Conservation (phyloP, 2,888 invertebrate genomes). For the Tetragnatha montana region DNA sequence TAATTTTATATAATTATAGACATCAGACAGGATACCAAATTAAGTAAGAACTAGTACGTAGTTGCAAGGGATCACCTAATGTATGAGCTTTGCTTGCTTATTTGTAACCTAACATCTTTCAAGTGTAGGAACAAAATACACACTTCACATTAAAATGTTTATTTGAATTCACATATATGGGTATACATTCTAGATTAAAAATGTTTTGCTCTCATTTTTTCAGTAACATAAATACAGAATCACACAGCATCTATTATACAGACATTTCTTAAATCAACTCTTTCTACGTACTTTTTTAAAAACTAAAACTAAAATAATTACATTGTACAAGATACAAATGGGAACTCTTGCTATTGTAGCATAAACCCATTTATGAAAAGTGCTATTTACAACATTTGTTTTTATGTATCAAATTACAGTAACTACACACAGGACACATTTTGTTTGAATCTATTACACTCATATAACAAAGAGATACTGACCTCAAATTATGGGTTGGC, state of each 20-base stretch:
- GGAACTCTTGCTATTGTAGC: slow-evolving; percentile 22
- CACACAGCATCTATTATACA: slow-evolving; percentile 58
- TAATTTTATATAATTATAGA: no score
- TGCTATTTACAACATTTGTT: slow-evolving; percentile 63
- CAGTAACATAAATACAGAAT: slow-evolving; percentile 53
- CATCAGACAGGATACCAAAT: no score
- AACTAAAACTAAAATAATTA: slow-evolving; percentile 41
- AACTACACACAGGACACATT: slow-evolving; percentile 39
- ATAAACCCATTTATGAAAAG: slow-evolving; percentile 15
- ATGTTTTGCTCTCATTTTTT: slow-evolving; percentile 51
- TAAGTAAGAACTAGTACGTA: no score
- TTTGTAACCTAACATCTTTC: no score
- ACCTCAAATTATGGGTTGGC: slow-evolving; percentile 46
- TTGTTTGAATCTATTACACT: slow-evolving; percentile 45
- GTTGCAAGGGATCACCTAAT: no score
- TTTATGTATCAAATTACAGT: slow-evolving; percentile 50
- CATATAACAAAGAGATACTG: slow-evolving; percentile 57
- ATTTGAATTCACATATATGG: slow-evolving; percentile 55
- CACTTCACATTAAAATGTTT: slow-evolving; percentile 64
- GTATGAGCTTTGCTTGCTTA: no score
- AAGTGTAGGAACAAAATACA: neutral
- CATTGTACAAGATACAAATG: slow-evolving; percentile 58
- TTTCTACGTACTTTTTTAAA: slow-evolving; percentile 29
- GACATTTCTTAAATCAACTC: slow-evolving; percentile 29
- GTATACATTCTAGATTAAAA: slow-evolving; percentile 69